Conservation (phyloP, 92 coral and sea anemone genomes). For the Blastomussa wellsi region DNA sequence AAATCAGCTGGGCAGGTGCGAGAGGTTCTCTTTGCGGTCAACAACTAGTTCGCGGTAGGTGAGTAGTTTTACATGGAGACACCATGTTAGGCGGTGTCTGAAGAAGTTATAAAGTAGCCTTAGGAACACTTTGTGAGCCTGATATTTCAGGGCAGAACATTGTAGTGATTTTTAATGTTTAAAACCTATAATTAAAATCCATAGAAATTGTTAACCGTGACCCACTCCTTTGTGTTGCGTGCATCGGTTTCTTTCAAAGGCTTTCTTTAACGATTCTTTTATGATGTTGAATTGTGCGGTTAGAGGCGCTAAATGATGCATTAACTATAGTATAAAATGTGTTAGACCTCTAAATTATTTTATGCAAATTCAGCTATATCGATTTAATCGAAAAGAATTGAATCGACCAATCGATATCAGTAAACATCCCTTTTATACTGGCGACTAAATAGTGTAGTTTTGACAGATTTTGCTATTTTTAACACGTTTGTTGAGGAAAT, state of each 20-base stretch:
- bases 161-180: not conserved
- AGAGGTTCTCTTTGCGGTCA: not conserved
- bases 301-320: conserved; percentile 1
- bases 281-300: not conserved
- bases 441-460: not conserved
- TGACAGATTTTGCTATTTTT: not conserved
- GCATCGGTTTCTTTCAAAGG: conserved; percentile 7
- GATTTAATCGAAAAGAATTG: not conserved
- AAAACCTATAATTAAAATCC: conserved; percentile 33
- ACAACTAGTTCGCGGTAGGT: conserved; percentile 18
- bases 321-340: not conserved
- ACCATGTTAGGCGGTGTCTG: not conserved
- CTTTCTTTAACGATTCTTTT: not conserved
- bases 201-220: not conserved
- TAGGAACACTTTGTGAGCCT: not conserved
- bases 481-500: not conserved
- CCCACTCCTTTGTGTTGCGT: not conserved
- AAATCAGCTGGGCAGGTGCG: conserved; percentile 35
- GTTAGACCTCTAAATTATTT: not conserved
- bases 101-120: not conserved
- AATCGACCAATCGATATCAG: not conserved
- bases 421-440: not conserved
- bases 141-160: not conserved
- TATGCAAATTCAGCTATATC: not conserved
- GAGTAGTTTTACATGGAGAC: conserved; percentile 28